These are phyloP conservation scores for Andricus quercusramuli DNA, from an alignment of 2,888 invertebrate genomes.

Conservation along the genomic window DNA sequence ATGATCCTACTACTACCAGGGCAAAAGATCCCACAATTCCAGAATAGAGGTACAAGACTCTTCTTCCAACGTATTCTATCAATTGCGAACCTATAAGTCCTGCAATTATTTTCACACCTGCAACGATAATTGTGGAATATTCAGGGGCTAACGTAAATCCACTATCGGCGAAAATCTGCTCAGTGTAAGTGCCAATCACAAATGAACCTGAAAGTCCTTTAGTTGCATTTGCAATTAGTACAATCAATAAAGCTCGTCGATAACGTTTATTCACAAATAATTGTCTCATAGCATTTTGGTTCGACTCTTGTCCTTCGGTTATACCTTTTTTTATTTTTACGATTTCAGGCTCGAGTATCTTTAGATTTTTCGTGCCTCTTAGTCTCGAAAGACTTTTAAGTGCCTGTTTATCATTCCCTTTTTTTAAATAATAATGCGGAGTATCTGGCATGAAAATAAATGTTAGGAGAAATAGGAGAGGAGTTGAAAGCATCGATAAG, in stretches of 20 bases:
- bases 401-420: not conserved
- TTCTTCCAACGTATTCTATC: conserved; percentile 83
- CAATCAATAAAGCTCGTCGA: conserved; percentile 81
- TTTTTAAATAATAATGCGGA: not conserved
- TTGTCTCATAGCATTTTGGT: conserved; percentile 64
- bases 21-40: conserved; percentile 81
- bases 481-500: not conserved
- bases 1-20: conserved; percentile 80
- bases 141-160: conserved; percentile 79
- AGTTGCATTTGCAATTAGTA: conserved; percentile 82
- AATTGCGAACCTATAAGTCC: conserved; percentile 81
- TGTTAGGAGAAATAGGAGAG: conserved; percentile 1
- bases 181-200: conserved; percentile 82
- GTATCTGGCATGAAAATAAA: conserved; percentile 29
- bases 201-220: conserved; percentile 84
- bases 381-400: not conserved
- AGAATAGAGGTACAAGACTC: conserved; percentile 79
- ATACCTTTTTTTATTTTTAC: not conserved
- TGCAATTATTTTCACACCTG: conserved; percentile 80
- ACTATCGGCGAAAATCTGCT: conserved; percentile 83
- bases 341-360: not conserved
- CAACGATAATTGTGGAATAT: conserved; percentile 81
- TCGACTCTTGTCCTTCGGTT: not conserved
- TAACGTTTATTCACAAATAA: conserved; percentile 80
- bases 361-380: not conserved